Evolutionary conservation across 2,113 vertebrate genomes (phyloP).

Genomic region (Malurus cyaneus): DNA sequence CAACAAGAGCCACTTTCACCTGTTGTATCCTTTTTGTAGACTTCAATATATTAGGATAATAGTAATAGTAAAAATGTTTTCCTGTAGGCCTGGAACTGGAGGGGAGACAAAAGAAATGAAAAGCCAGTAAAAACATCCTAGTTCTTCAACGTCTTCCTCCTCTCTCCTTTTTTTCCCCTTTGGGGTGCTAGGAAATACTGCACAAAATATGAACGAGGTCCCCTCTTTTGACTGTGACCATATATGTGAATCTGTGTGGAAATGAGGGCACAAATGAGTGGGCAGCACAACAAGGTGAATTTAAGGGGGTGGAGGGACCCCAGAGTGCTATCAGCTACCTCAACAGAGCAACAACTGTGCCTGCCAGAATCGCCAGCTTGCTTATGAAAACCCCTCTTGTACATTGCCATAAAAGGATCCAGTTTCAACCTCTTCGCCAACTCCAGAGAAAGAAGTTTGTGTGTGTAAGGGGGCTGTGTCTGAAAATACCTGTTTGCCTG

Average conservation of each 20-base stretch:
- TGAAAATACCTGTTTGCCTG: not conserved
- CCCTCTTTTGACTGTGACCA: not conserved
- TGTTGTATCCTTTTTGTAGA: not conserved
- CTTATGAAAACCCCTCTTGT: constrained; percentile 11
- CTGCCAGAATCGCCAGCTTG: not conserved
- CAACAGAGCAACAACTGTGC: not conserved
- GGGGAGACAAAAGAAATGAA: not conserved
- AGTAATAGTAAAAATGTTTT: not conserved
- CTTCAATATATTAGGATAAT: not conserved
- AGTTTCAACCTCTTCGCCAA: not conserved
- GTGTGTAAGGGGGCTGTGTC: not conserved
- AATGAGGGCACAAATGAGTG: not conserved
- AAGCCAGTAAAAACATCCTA: not conserved
- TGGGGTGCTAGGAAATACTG: not conserved
- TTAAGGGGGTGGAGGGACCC: not conserved
- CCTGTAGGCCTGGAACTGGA: not conserved
- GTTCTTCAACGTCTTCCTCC: not conserved
- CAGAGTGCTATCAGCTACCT: not conserved
- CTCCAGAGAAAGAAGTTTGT: not conserved
- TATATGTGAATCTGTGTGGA: not conserved
- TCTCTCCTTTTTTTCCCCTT: not conserved
- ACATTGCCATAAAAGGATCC: constrained; percentile 6
- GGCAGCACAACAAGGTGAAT: not conserved
- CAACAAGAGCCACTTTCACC: not conserved
- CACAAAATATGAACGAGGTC: not conserved